Conservation (phyloP, 2,888 invertebrate species). For the Phaedon cochleariae region DNA sequence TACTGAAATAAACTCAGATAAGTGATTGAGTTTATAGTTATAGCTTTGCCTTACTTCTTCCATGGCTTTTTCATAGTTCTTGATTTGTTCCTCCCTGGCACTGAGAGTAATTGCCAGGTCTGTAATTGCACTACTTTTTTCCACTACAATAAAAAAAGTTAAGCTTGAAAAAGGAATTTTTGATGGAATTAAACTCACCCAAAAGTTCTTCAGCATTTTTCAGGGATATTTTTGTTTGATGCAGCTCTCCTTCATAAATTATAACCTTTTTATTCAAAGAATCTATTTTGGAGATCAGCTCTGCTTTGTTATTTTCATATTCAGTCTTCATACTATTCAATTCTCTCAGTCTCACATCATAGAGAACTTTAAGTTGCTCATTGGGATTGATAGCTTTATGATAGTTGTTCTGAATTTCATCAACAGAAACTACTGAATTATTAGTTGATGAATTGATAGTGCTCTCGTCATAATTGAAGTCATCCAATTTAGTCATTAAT, state of each 20-base stretch:
- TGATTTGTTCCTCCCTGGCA: constrained; percentile 41
- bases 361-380: constrained; percentile 61
- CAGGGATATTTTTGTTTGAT: constrained; percentile 48
- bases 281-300: constrained; percentile 45
- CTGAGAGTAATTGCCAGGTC: constrained; percentile 37
- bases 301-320: constrained; percentile 43
- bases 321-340: constrained; percentile 46
- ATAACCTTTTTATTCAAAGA: constrained; percentile 46
- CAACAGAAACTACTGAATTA: constrained; percentile 46
- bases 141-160: constrained; percentile 42
- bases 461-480: constrained; percentile 71
- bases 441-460: constrained; percentile 53
- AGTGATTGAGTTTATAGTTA: not conserved
- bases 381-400: constrained; percentile 44
- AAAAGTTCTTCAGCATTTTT: constrained; percentile 49
- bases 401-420: constrained; percentile 46
- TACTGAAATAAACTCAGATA: constrained; percentile 35
- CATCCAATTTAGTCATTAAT: constrained; percentile 74
- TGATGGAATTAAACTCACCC: no score
- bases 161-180: not conserved
- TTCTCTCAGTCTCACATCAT: constrained; percentile 60
- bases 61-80: constrained; percentile 39
- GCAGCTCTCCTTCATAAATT: constrained; percentile 50
- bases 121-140: constrained; percentile 45
- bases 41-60: constrained; percentile 45